These are phyloP conservation scores for Dipodomys stephensi DNA, from an alignment of 2,113 vertebrate species.

Conservation along the genomic window DNA sequence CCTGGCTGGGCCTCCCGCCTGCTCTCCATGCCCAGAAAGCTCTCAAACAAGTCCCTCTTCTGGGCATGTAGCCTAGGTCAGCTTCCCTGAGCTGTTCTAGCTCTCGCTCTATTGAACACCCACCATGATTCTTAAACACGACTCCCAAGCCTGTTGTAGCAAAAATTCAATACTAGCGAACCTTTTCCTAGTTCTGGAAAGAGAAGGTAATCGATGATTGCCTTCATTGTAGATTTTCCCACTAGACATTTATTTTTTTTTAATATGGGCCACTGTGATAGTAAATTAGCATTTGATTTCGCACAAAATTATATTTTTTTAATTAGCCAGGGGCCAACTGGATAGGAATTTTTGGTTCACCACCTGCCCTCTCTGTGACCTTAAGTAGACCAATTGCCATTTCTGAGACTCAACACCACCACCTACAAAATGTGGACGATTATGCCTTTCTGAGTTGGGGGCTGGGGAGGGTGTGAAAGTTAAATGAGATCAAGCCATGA, in stretches of 20 bases:
- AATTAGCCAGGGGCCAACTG: conserved; percentile 62
- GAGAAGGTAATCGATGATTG: conserved; percentile 64
- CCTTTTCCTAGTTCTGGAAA: conserved; percentile 52
- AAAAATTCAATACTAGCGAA: conserved; percentile 40
- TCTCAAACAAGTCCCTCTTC: conserved; percentile 45
- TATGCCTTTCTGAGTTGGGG: background rate
- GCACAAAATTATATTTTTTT: conserved; percentile 69
- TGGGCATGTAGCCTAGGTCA: conserved; percentile 62
- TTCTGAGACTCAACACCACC: conserved; percentile 63
- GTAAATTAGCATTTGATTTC: conserved; percentile 58
- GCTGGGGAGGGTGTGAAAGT: background rate
- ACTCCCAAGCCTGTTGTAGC: background rate
- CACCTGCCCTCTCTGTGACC: conserved; percentile 53
- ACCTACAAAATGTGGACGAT: conserved; percentile 61
- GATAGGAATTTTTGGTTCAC: conserved; percentile 53
- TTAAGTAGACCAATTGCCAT: conserved; percentile 62
- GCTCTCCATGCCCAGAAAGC: conserved; percentile 66
- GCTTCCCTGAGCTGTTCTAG: conserved; percentile 30
- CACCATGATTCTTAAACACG: conserved; percentile 28
- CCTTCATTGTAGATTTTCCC: conserved; percentile 70
- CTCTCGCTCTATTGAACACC: conserved; percentile 10
- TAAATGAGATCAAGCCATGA: conserved; percentile 51
- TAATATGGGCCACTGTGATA: conserved; percentile 55
- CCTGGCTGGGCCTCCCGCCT: conserved; percentile 55
- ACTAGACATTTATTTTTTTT: conserved; percentile 69